Percentiles rank a stretch among this genome's conserved stretches.
Conservation (phyloP, 2,888 invertebrate genomes). For the Macrophya annulata region DNA sequence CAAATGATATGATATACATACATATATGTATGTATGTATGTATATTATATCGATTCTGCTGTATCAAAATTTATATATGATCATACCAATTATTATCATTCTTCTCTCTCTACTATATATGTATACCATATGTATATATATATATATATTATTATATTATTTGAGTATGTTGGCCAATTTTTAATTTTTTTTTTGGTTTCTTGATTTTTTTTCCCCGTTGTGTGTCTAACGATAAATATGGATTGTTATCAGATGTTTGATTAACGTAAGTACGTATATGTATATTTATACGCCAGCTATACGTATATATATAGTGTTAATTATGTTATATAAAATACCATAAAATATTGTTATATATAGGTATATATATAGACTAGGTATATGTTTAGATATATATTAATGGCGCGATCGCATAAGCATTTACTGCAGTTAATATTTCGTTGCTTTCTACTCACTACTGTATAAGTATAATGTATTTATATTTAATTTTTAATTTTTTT, state of each 20-base stretch:
- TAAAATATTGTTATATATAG: neutral
- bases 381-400: neutral
- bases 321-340: constrained; percentile 15
- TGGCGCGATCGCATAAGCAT: constrained; percentile 14
- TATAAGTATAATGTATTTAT: neutral
- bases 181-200: constrained; percentile 47
- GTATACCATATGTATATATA: too few species aligned
- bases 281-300: neutral
- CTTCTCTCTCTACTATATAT: neutral
- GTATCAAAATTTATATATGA: constrained; percentile 10
- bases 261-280: constrained; percentile 2
- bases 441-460: constrained; percentile 1
- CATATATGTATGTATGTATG: too few species aligned
- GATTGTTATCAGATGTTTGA: constrained; percentile 7
- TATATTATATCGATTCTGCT: neutral
- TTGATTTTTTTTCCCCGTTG: constrained; percentile 65
- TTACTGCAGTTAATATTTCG: neutral
- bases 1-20: neutral
- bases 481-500: neutral
- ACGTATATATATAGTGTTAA: constrained; percentile 7
- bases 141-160: neutral
- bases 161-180: constrained; percentile 70
- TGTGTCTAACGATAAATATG: constrained; percentile 67
- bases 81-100: neutral
- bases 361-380: neutral